A percentile compares a stretch with the other conserved stretches of the same genome.
Evolutionary conservation across 2,888 invertebrate genomes (phyloP).

Genomic region (Conus canariensis): DNA sequence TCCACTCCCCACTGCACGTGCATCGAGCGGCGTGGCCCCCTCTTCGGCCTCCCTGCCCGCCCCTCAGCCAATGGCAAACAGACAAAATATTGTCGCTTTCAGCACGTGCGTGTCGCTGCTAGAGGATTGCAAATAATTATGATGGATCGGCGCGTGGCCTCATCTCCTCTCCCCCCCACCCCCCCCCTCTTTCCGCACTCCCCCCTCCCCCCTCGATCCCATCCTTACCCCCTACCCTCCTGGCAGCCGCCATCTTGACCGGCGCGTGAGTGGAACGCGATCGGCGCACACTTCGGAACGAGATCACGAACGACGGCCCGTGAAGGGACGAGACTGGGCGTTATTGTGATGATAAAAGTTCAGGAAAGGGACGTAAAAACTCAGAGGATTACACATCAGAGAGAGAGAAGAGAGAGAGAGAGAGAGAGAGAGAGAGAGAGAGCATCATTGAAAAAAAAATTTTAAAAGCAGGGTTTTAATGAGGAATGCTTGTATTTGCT

Average conservation of each 20-base stretch:
- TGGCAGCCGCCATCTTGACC: constrained; percentile 25
- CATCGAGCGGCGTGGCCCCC: not conserved
- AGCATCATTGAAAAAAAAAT: not conserved
- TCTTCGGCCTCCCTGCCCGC: constrained; percentile 3
- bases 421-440: not conserved
- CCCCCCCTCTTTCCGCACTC: not conserved
- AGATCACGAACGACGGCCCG: not conserved
- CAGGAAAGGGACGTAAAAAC: not conserved
- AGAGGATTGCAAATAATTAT: constrained; percentile 50
- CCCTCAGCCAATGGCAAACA: constrained; percentile 44
- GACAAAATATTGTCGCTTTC: constrained; percentile 45
- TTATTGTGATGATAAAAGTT: constrained; percentile 14
- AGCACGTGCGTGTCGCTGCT: constrained; percentile 36
- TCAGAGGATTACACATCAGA: not conserved
- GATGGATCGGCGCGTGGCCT: constrained; percentile 43
- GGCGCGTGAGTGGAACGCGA: constrained; percentile 24
- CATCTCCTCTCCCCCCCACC: not conserved
- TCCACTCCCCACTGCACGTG: constrained; percentile 6
- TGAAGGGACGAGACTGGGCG: not conserved
- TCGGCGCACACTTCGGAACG: constrained; percentile 20
- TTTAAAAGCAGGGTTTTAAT: too few relatives aligned
- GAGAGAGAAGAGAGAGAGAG: not conserved
- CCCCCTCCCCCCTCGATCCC: too few relatives aligned
- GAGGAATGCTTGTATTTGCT: too few relatives aligned
- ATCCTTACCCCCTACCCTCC: not conserved